Conservation (phyloP, 1,140 invertebrate genomes). For the Wasmannia auropunctata region DNA sequence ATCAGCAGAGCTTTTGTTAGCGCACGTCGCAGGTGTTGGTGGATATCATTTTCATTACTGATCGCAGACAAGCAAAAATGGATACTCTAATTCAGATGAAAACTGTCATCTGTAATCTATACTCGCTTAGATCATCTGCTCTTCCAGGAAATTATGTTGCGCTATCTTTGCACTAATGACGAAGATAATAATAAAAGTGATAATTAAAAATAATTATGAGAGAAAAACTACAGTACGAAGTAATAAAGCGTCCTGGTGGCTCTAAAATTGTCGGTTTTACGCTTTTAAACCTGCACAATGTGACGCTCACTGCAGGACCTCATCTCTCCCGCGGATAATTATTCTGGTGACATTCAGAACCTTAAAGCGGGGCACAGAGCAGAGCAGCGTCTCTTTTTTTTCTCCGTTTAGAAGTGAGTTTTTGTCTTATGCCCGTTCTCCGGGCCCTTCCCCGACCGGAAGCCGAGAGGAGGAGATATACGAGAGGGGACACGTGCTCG, state of each 20-base stretch:
- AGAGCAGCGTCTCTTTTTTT: conserved; percentile 17
- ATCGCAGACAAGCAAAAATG: conserved; percentile 1
- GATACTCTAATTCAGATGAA: neutral
- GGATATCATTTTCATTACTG: neutral
- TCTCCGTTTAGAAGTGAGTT: conserved; percentile 34
- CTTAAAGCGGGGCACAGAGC: neutral
- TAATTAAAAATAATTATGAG: neutral
- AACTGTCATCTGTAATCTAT: neutral
- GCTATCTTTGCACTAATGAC: neutral
- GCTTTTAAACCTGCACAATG: neutral
- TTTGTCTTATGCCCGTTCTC: conserved; percentile 64
- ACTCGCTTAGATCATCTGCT: neutral
- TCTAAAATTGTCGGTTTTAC: neutral
- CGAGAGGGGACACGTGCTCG: conserved; percentile 67
- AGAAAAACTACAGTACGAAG: neutral
- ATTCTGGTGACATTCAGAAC: neutral
- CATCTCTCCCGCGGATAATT: neutral
- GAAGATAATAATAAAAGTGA: neutral
- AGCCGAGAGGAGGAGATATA: conserved; percentile 64
- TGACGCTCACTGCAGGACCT: neutral
- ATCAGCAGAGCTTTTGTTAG: conserved; percentile 63
- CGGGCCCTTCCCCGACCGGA: conserved; percentile 41
- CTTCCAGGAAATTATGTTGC: neutral
- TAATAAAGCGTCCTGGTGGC: neutral
- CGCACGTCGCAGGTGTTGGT: conserved; percentile 3